A percentile compares a stretch with the other conserved stretches of the same genome.
Evolutionary conservation across 2,113 vertebrate species (phyloP).

Genomic region (Electrona antarctica): DNA sequence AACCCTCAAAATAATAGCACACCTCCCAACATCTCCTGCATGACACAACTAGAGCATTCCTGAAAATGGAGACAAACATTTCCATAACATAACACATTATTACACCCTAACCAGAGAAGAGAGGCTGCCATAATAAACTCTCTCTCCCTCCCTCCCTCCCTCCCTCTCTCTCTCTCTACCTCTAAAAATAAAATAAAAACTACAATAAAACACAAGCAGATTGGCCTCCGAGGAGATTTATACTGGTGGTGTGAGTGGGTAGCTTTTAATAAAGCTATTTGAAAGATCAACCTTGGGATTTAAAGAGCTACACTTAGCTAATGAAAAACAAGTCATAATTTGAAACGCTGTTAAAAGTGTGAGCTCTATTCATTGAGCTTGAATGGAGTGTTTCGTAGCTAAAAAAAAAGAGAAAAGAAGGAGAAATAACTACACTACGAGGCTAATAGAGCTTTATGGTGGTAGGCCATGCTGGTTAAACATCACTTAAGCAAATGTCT

Average conservation of each 20-base stretch:
- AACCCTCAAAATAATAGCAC: background rate
- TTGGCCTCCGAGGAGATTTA: too few relatives aligned
- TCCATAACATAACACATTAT: too few relatives aligned
- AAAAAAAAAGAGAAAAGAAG: slow-evolving; percentile 12
- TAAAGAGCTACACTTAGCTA: slow-evolving; percentile 66
- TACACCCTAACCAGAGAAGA: too few relatives aligned
- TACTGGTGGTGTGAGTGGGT: too few relatives aligned
- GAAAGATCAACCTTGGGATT: slow-evolving; percentile 62
- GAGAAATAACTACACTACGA: slow-evolving; percentile 37
- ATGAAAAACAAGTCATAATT: slow-evolving; percentile 59
- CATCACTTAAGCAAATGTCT: slow-evolving; percentile 64
- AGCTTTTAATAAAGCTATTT: slow-evolving; percentile 43
- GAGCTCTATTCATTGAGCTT: slow-evolving; percentile 39
- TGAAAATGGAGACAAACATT: too few relatives aligned
- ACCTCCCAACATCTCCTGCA: too few relatives aligned
- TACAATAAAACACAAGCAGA: background rate
- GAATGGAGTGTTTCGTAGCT: slow-evolving; percentile 13
- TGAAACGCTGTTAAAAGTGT: slow-evolving; percentile 29
- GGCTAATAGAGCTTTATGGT: slow-evolving; percentile 64
- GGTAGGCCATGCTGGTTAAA: slow-evolving; percentile 55
- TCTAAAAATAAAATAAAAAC: background rate
- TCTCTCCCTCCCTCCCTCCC: too few relatives aligned
- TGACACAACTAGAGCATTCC: too few relatives aligned
- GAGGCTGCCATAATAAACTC: too few relatives aligned
- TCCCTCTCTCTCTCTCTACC: too few relatives aligned